Evolutionary conservation across 2,888 invertebrate genomes (phyloP), one percentile per base, ranked within the genome.

Genomic region (Matsumyia berberina): DNA sequence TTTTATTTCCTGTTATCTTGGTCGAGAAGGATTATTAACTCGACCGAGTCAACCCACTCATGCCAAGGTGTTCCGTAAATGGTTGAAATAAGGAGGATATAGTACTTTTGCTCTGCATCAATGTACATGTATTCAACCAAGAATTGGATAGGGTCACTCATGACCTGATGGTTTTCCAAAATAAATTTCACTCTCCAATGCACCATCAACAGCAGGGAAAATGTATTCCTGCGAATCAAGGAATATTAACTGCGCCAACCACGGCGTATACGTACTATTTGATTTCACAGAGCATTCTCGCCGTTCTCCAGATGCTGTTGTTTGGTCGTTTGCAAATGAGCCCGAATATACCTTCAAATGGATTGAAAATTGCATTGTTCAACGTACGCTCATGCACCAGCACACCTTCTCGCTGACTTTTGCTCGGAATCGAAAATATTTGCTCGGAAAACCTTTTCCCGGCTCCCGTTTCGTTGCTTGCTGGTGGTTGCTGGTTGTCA

Each of bases 1-100:
- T 73, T 83, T 72, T 62, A 73, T 72, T 82, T 77, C 33, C 66
- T 62, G 53, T 66, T 35, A 49, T 77, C 44, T 37, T 60, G 64
- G 64, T 53, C 9, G 39, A 17, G 12, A 35, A 44, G 51, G 64
- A 70, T 57, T 57, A 62, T 77, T 69, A 76, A 67, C 49, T 57
- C 58, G 66, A 58, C 17, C 70, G 33, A 57, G 37, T 19, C 33
- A 17, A 62, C 57, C 19, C 17, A 42, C 12, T 31, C 15, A 17
- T 8, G 9, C 24, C 15, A 46, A 55, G 35, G 44, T 35, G 1
- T 29, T 39, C 15, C 7, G 24, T 15, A 44, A 57, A 9, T 19
- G 35, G 31, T 33, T 12, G 19, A 66, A 39, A 3, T 74, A 29
- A 33, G n/a, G 6, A 58, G 46, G 39, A 58, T 57, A 35, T 24